These are phyloP conservation scores for Leptinotarsa peninsularis DNA, from an alignment of 2,888 invertebrate species.

Conservation along the genomic window DNA sequence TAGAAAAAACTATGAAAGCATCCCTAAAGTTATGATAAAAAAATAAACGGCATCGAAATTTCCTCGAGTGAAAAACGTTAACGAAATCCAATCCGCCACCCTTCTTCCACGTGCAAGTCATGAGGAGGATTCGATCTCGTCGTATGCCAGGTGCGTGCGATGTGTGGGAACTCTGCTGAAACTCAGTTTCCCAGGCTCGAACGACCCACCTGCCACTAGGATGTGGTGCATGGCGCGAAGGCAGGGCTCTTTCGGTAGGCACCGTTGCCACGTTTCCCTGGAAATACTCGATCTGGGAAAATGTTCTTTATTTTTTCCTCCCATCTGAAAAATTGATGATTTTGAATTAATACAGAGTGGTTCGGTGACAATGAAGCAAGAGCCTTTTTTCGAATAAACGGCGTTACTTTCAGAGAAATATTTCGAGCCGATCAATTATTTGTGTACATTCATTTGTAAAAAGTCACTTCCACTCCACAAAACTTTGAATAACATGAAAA, in stretches of 20 bases:
- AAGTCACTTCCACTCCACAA: too few species aligned
- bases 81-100: conserved; percentile 35
- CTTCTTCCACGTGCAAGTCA: conserved; percentile 49
- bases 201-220: conserved; percentile 54
- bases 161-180: conserved; percentile 60
- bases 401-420: too few species aligned
- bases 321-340: too few species aligned
- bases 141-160: conserved; percentile 59
- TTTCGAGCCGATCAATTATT: too few species aligned
- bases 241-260: conserved; percentile 4
- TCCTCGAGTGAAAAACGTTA: conserved; percentile 5
- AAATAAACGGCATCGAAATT: not conserved
- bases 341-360: not conserved
- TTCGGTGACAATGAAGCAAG: not conserved
- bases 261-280: not conserved
- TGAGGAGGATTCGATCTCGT: conserved; percentile 41
- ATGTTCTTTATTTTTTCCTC: too few species aligned
- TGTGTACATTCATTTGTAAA: too few species aligned
- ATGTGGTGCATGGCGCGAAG: conserved; percentile 48
- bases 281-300: not conserved
- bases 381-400: too few species aligned
- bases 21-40: not conserved
- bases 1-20: not conserved
- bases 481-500: too few species aligned
- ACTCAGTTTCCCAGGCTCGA: conserved; percentile 60